Evolutionary conservation across 2,888 invertebrate genomes (phyloP), one percentile per base, ranked within the genome.

Genomic region (Lithosia quadra): DNA sequence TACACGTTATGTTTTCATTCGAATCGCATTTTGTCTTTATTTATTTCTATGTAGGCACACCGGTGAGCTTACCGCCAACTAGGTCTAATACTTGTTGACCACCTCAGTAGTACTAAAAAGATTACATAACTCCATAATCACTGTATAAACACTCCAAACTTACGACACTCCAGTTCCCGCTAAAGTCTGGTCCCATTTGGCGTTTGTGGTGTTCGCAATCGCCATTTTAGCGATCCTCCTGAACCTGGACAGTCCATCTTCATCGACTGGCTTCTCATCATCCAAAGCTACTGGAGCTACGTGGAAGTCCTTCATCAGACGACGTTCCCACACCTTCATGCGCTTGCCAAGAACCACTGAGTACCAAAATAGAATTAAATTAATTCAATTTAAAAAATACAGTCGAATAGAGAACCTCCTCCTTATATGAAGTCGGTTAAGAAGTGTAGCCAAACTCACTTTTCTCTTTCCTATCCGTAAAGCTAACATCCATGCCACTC

Each of bases 281-380:
- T 96, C 96, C 5, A 96, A 95, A 1, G 96, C 95, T 7, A 97
- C 96, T 0, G 98, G 97, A 0, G 97, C 97, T 65, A 98, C 97
- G 82, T 98, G 98, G 94, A 98, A 98, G 89, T 98, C 98, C 88
- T 97, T 97, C 97, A 98, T 97, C 65, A 98, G 92, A 0, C 97
- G 96, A n/a, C 98, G 95, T 88, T 98, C 98, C 98, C 98, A 98
- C 0, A 98, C 95, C 84, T 97, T 97, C 95, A 97, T 97, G 72
- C 96, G 96, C 84, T 97, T 97, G 0, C 97, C 98, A 49, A 97
- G 95, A 36, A 97, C 96, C 77, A 96, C 97, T 71, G 8, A 10
- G 18, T 1, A 55, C 15, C 18, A n/a, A n/a, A 24, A 62, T 43
- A 9, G 7, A 53, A 34, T 34, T 8, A 15, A n/a, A 1, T 24